Conservation (phyloP, 2,888 invertebrate genomes). For the Leptura quadrifasciata region DNA sequence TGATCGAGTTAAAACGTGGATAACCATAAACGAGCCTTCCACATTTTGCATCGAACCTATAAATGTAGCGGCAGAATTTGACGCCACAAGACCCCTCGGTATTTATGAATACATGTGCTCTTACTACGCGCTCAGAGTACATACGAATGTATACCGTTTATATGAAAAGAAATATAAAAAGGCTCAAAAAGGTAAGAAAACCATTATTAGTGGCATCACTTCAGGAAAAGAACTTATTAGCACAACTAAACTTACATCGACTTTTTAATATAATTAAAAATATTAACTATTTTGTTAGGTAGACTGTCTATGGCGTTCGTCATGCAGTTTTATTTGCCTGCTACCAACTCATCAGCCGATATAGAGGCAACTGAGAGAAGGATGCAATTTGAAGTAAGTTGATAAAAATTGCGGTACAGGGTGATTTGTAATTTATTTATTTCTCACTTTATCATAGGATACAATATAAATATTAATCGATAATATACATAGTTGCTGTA, state of each 20-base stretch:
- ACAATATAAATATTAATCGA: too few species aligned
- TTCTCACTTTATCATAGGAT: too few species aligned
- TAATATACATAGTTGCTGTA: too few species aligned
- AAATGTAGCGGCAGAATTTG: neutral
- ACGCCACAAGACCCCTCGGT: constrained; percentile 70
- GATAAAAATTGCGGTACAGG: too few species aligned
- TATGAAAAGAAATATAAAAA: constrained; percentile 77
- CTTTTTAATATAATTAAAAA: too few species aligned
- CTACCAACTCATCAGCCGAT: constrained; percentile 38
- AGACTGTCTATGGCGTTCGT: constrained; percentile 3
- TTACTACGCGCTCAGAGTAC: constrained; percentile 79
- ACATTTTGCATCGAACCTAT: constrained; percentile 72
- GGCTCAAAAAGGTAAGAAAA: constrained; percentile 70
- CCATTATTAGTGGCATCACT: neutral
- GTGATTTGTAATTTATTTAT: too few species aligned
- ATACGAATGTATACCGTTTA: constrained; percentile 78
- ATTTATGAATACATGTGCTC: constrained; percentile 78
- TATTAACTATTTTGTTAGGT: neutral
- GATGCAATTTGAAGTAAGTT: constrained; percentile 49
- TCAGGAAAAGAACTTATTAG: neutral
- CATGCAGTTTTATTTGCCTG: constrained; percentile 39
- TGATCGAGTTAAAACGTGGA: constrained; percentile 74
- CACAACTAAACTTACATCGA: too few species aligned
- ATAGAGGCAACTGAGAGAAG: constrained; percentile 45
- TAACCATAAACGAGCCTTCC: constrained; percentile 77